Percentiles rank a stretch among this genome's conserved stretches.
Evolutionary conservation across 2,888 invertebrate genomes (phyloP).

Genomic region (Autographa pulchrina): DNA sequence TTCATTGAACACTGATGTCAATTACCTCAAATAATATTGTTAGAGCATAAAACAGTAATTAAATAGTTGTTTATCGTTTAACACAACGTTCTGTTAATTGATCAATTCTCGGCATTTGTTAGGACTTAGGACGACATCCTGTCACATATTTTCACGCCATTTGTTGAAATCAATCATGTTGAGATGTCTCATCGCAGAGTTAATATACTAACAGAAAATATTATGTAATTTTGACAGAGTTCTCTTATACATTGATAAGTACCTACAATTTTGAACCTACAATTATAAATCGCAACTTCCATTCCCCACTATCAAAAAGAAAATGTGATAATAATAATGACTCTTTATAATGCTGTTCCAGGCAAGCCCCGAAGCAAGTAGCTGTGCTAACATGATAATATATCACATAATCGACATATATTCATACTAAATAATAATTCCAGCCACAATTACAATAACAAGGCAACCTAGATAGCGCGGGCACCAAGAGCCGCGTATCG

Average conservation of each 20-base stretch:
- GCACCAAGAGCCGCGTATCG: slow-evolving; percentile 51
- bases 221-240: background rate
- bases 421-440: slow-evolving; percentile 44
- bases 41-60: background rate
- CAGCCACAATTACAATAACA: slow-evolving; percentile 26
- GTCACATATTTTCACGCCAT: slow-evolving; percentile 9
- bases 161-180: slow-evolving; percentile 6
- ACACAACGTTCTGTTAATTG: background rate
- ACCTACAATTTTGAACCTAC: background rate
- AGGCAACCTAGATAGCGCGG: slow-evolving; percentile 56
- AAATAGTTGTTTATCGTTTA: background rate
- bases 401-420: slow-evolving; percentile 13
- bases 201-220: background rate
- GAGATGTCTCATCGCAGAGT: background rate
- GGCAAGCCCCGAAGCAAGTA: background rate
- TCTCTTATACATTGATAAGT: background rate
- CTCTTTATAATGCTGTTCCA: too few species aligned
- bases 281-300: background rate
- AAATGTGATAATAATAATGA: background rate
- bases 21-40: background rate
- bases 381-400: background rate
- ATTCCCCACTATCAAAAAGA: background rate
- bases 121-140: slow-evolving; percentile 18
- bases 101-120: slow-evolving; percentile 9
- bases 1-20: background rate